Base-by-base conservation (phyloP, 2,888 invertebrate genomes). In the Drosophila colorata region DNA sequence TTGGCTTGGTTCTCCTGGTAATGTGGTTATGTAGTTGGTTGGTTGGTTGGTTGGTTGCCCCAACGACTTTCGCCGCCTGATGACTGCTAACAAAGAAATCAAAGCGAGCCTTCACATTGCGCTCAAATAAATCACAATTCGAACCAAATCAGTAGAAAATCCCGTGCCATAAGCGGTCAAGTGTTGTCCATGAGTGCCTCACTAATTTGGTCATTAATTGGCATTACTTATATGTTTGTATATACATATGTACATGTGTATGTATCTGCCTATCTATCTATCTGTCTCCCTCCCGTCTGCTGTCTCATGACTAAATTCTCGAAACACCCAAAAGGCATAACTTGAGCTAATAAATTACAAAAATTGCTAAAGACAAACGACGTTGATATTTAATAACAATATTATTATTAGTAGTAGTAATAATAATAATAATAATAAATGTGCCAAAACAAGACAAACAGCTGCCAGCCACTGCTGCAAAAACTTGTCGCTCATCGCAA, bases 191-290 rank as follows among this genome's bases (percentile, higher is more conserved):
- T 74, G 88, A 83, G 86, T 86, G 77, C 72, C 70, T 78, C 86
- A 87, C 86, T 86, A 88, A 88, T 86, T 86, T 86, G 89, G 86
- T 88, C 86, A 86, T 88, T 86, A 86, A 86, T 88, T 86, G 85
- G 86, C 88, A 85, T 76, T 60, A 64, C 80, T 79, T 72, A 82
- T 85, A 79, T 60, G 70, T 76, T 55, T 73, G 48, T 65, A 41
- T 23, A n/a, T 61, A 13, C 46, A 16, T 43, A 33, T 41, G 33
- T 66, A 65, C 55, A 23, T 52, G 9, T 13, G 40, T 58, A 43
- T 55, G 16, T 49, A 46, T 65, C 49, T 60, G 40, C 38, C 38
- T 60, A n/a, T n/a, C 35, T 23, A 8, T 31, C 38, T 37, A 13
- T 47, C 33, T 41, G 11, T 47, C 48, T 58, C 47, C 35, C 66